Evolutionary conservation across 2,888 invertebrate species (phyloP), one percentile per base, ranked within the genome.

Genomic region (Monopis laevigella): DNA sequence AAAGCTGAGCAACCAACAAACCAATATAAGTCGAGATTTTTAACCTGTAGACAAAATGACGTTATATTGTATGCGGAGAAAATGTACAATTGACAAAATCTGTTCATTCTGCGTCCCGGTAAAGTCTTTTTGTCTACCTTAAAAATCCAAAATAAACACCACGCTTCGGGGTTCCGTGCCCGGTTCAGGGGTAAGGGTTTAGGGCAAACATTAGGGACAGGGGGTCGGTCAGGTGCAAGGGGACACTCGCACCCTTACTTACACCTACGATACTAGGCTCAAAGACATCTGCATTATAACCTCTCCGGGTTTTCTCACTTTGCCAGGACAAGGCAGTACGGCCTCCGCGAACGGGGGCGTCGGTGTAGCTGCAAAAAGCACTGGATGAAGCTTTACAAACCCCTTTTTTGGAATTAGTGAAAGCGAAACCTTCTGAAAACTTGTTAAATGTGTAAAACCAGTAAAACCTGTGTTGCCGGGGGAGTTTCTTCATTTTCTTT

Each of bases 271-370:
- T 27, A 11, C 21, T 11, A n/a, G 10, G 30, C 13, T 55, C 70
- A 51, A 62, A 44, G 67, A 59, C 59, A 57, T 54, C 56, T 63
- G 62, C 56, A 56, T 46, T 50, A 59, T 49, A 51, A 59, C 51
- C 52, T 66, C 66, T 46, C 66, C 72, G 47, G 64, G 51, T 45
- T 52, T 57, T 51, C 71, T 69, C 51, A 82, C 75, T 51, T 62
- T 63, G 52, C 82, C 82, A 44, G 82, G 75, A 46, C 73, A 65
- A 34, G 81, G 80, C 52, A 71, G 57, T 52, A 80, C 75, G 48
- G 60, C 59, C 48, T 57, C 64, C 41, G 70, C 69, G 29, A 62
- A 63, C 44, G 58, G 56, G 45, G 62, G 58, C 39, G 59, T 51
- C 48, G 56, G 50, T 40, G 55, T 48, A 41, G 56, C 53, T 50